Conservation (phyloP, 37 sponge, comb jelly and placozoan genomes). For the Aplysina aerophoba region DNA sequence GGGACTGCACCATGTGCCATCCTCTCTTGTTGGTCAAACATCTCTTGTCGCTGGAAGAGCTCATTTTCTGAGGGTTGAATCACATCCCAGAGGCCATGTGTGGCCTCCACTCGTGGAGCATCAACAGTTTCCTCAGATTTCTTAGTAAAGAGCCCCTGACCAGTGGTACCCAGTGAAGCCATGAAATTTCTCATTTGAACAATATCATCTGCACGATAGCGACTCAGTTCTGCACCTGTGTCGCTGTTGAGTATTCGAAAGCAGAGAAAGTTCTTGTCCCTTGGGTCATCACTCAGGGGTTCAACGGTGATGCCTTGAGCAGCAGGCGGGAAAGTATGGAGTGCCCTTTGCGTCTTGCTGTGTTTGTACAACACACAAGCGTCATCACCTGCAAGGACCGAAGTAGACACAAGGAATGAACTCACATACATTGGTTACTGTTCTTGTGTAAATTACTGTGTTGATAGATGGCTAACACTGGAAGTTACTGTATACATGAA, state of each 20-base stretch:
- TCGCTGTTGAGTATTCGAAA: constrained; percentile 51
- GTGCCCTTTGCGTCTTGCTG: neutral
- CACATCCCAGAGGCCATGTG: constrained; percentile 73
- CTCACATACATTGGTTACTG: no score
- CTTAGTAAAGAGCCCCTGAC: constrained; percentile 54
- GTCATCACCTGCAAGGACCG: neutral
- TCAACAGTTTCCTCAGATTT: constrained; percentile 22
- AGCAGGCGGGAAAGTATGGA: constrained; percentile 43
- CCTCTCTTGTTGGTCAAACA: constrained; percentile 46
- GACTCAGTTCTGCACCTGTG: constrained; percentile 39
- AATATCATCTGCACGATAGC: constrained; percentile 52
- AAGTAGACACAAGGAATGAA: neutral
- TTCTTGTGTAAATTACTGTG: no score
- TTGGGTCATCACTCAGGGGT: constrained; percentile 61
- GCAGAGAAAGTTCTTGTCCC: constrained; percentile 52
- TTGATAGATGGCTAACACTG: no score
- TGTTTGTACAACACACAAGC: neutral
- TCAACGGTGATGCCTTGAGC: constrained; percentile 48
- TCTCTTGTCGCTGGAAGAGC: constrained; percentile 49
- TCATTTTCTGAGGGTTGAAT: constrained; percentile 75
- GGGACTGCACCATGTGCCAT: neutral
- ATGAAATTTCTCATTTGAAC: constrained; percentile 63
- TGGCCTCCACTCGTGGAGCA: constrained; percentile 56
- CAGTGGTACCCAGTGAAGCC: constrained; percentile 65
- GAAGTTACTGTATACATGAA: no score